Percentiles rank a stretch among this genome's conserved stretches.
Evolutionary conservation across 2,888 invertebrate species (phyloP).

Genomic region (Phania funesta): DNA sequence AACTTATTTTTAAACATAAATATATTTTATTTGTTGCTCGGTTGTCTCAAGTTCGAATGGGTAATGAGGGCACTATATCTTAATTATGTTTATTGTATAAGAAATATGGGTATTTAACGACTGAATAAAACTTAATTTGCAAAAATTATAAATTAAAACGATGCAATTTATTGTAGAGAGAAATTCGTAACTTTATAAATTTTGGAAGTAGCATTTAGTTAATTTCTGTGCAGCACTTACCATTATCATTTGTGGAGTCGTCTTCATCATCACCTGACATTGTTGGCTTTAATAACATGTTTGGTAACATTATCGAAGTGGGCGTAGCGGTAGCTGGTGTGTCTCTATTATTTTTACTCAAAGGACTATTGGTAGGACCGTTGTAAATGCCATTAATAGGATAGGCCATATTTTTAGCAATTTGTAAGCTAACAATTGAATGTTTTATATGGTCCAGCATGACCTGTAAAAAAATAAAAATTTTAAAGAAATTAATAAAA

Average conservation of each 20-base stretch:
- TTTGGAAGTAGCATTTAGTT: no score
- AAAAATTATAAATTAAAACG: no score
- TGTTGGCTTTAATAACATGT: constrained; percentile 48
- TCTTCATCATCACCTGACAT: constrained; percentile 74
- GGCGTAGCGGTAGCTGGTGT: constrained; percentile 69
- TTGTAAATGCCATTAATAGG: constrained; percentile 94
- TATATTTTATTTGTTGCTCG: no score
- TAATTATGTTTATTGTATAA: no score
- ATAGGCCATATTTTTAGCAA: constrained; percentile 97
- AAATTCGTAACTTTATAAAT: no score
- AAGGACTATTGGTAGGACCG: constrained; percentile 81
- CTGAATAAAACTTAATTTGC: no score
- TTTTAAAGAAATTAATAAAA: not conserved
- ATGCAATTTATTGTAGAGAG: no score
- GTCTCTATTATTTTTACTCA: constrained; percentile 32
- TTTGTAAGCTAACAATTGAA: constrained; percentile 98
- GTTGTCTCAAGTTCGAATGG: no score
- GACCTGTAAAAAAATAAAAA: constrained; percentile 82
- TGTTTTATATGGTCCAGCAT: constrained; percentile 99
- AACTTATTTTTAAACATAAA: no score
- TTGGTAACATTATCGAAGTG: constrained; percentile 66
- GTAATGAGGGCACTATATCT: no score
- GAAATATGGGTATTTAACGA: no score
- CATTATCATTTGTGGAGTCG: constrained; percentile 76
- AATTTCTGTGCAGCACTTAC: constrained; percentile 73